Conservation (phyloP, 2,888 invertebrate species). For the Heteromyza rotundicornis region DNA sequence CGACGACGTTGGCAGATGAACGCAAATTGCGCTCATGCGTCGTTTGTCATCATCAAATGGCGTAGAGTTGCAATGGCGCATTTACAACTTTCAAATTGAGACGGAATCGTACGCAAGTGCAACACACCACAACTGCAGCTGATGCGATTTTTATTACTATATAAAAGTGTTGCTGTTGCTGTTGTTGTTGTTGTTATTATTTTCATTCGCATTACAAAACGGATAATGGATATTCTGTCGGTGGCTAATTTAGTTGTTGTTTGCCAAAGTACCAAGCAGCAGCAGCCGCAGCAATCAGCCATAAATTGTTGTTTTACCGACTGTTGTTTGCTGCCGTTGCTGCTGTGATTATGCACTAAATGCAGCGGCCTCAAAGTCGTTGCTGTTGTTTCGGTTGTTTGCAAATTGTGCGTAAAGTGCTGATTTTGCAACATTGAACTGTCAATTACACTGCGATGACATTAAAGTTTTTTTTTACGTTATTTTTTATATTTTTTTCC, state of each 20-base stretch:
- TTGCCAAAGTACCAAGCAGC: neutral
- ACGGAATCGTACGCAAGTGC: too few species aligned
- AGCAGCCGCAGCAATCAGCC: neutral
- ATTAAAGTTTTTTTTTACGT: too few species aligned
- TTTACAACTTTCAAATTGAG: neutral
- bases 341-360: neutral
- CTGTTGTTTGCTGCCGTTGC: too few species aligned
- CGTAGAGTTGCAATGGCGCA: neutral
- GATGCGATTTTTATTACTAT: neutral
- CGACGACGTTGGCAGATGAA: neutral
- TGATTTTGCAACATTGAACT: too few species aligned
- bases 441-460: too few species aligned
- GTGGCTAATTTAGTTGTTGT: conserved; percentile 1
- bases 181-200: too few species aligned
- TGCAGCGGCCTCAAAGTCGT: neutral
- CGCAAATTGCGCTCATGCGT: too few species aligned
- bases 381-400: neutral
- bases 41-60: neutral
- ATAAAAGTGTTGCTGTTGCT: too few species aligned
- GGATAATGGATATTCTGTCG: neutral
- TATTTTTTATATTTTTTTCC: too few species aligned
- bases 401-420: too few species aligned
- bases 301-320: too few species aligned
- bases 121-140: neutral
- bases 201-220: too few species aligned